Conservation (phyloP, 2,888 invertebrate genomes). For the Neria commutata region DNA sequence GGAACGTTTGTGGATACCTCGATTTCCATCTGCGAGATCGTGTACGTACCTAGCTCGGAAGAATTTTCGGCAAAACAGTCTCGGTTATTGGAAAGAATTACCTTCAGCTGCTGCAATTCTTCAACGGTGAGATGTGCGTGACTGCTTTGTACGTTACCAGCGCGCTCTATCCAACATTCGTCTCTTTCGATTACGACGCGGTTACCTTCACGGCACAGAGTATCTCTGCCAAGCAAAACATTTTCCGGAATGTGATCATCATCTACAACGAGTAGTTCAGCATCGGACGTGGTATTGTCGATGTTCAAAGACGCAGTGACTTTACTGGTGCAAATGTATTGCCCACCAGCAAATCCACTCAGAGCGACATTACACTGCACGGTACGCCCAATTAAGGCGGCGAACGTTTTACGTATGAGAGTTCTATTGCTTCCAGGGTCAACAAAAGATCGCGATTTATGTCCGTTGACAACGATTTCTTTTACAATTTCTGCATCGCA, state of each 20-base stretch:
- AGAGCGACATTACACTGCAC: slow-evolving; percentile 6
- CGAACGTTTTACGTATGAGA: slow-evolving; percentile 19
- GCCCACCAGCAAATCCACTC: slow-evolving; percentile 25
- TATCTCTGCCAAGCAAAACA: slow-evolving; percentile 10
- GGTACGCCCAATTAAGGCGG: not conserved
- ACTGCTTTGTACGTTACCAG: not conserved
- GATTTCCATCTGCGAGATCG: slow-evolving; percentile 21
- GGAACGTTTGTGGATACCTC: slow-evolving; percentile 17
- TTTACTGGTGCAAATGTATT: slow-evolving; percentile 18
- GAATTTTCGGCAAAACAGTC: slow-evolving; percentile 11
- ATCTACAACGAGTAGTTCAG: slow-evolving; percentile 9
- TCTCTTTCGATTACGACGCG: slow-evolving; percentile 21
- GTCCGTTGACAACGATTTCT: slow-evolving; percentile 4
- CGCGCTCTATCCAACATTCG: slow-evolving; percentile 17
- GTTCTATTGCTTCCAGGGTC: slow-evolving; percentile 21
- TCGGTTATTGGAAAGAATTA: not conserved
- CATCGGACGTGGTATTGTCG: too few relatives aligned
- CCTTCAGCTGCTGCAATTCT: slow-evolving; percentile 2
- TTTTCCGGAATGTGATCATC: slow-evolving; percentile 8
- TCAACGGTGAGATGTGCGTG: not conserved
- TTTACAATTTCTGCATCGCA: not conserved
- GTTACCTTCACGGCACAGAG: slow-evolving; percentile 15
- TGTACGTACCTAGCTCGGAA: slow-evolving; percentile 18
- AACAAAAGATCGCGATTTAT: slow-evolving; percentile 14
- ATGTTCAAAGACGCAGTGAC: slow-evolving; percentile 10